These are phyloP conservation scores for Helicolenus hilgendorfi DNA, from an alignment of 2,797 vertebrate species.

Conservation along the genomic window DNA sequence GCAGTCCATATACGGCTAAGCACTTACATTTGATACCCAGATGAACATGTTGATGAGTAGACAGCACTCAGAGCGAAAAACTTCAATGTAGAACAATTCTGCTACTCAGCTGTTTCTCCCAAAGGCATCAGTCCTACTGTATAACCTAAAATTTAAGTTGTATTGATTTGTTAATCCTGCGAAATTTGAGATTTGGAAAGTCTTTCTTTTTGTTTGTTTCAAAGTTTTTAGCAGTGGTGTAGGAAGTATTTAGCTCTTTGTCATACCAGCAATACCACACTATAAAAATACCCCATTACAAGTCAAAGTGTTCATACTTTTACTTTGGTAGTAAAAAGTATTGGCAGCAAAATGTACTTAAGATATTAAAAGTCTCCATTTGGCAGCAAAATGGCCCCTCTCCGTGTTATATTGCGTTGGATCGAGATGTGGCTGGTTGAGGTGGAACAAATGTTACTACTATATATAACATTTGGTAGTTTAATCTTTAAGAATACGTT, in stretches of 20 bases:
- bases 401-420: not conserved
- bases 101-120: not conserved
- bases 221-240: not conserved
- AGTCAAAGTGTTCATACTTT: not conserved
- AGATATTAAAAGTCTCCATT: not conserved
- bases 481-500: not conserved
- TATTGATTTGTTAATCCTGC: not conserved
- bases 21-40: conserved; percentile 10
- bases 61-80: not conserved
- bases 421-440: not conserved
- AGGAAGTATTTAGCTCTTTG: not conserved
- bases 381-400: not conserved
- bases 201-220: not conserved
- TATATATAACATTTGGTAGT: not conserved
- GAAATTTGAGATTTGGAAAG: not conserved
- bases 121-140: not conserved
- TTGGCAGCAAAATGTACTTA: not conserved
- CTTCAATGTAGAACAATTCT: not conserved
- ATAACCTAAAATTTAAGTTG: not conserved
- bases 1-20: not conserved
- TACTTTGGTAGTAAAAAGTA: not conserved
- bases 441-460: not conserved
- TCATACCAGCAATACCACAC: not conserved
- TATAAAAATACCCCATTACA: not conserved
- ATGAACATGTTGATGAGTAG: conserved; percentile 16